Conservation (phyloP, 2,797 vertebrate species). For the Macropodus opercularis region DNA sequence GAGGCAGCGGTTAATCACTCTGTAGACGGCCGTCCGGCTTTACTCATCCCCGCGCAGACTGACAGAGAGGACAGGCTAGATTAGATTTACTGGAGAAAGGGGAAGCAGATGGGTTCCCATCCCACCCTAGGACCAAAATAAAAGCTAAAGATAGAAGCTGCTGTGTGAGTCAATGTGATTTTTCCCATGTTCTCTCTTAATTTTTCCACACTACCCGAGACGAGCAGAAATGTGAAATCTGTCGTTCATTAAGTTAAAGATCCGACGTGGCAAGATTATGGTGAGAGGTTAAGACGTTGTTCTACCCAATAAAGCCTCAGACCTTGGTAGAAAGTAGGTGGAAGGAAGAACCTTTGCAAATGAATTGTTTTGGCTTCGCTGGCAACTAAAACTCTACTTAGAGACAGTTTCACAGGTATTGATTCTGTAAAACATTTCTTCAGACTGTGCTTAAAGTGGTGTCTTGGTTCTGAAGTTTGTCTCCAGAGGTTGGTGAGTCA, state of each 20-base stretch:
- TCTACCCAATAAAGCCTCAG: constrained; percentile 23
- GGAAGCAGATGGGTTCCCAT: constrained; percentile 44
- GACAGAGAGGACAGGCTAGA: constrained; percentile 38
- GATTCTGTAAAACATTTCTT: constrained; percentile 35
- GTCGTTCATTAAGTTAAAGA: constrained; percentile 27
- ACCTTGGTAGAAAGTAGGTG: constrained; percentile 18
- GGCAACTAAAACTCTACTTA: constrained; percentile 10
- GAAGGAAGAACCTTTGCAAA: constrained; percentile 24
- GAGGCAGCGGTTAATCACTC: constrained; percentile 55
- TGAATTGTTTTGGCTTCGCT: constrained; percentile 33
- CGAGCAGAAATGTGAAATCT: constrained; percentile 11
- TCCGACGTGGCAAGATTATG: constrained; percentile 16
- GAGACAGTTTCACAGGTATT: constrained; percentile 29
- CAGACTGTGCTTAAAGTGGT: constrained; percentile 22
- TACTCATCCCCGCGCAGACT: constrained; percentile 32
- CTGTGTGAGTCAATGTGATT: constrained; percentile 23
- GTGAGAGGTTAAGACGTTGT: constrained; percentile 34
- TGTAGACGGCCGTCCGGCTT: constrained; percentile 33
- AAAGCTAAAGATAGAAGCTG: constrained; percentile 45
- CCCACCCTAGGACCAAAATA: constrained; percentile 45
- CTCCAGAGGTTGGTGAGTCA: constrained; percentile 51
- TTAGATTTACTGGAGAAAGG: constrained; percentile 45
- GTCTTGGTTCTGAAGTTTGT: constrained; percentile 31
- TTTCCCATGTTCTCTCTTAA: constrained; percentile 29
- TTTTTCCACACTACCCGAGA: constrained; percentile 16